Conservation (phyloP, 2,113 vertebrate genomes). For the Rhipidura dahli region DNA sequence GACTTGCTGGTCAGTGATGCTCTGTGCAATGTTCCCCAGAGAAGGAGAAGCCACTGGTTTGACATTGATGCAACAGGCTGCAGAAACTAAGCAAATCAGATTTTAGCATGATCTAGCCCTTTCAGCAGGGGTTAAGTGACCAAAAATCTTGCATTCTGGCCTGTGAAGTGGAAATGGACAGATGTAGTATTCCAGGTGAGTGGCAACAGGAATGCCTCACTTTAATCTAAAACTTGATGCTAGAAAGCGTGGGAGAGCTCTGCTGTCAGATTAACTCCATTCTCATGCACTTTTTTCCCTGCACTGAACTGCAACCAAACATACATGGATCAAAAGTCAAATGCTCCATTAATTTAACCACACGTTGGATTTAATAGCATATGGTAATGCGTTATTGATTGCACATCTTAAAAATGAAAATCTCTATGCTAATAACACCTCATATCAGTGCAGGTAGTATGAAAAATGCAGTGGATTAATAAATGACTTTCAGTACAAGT, state of each 20-base stretch:
- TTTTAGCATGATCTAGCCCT: not conserved
- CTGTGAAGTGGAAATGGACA: constrained; percentile 44
- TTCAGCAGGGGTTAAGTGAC: constrained; percentile 20
- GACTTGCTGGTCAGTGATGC: not conserved
- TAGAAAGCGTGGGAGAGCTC: constrained; percentile 41
- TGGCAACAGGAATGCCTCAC: constrained; percentile 11
- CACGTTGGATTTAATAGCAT: constrained; percentile 31
- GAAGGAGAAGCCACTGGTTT: not conserved
- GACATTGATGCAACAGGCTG: not conserved
- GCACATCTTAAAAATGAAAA: constrained; percentile 54
- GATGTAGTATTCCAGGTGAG: constrained; percentile 52
- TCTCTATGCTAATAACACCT: constrained; percentile 33
- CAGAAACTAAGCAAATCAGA: not conserved
- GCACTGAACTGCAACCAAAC: constrained; percentile 48
- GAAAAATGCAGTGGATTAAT: constrained; percentile 12
- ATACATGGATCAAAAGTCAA: constrained; percentile 55
- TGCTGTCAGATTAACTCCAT: constrained; percentile 40
- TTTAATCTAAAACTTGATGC: constrained; percentile 28
- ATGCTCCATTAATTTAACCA: constrained; percentile 61
- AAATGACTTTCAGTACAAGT: not conserved
- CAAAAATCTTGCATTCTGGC: not conserved
- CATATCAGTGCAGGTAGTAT: not conserved
- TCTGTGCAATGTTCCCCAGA: not conserved
- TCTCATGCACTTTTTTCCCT: constrained; percentile 58
- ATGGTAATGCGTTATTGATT: constrained; percentile 64